Evolutionary conservation across 2,113 vertebrate species (phyloP).

Genomic region (Tenrec ecaudatus): DNA sequence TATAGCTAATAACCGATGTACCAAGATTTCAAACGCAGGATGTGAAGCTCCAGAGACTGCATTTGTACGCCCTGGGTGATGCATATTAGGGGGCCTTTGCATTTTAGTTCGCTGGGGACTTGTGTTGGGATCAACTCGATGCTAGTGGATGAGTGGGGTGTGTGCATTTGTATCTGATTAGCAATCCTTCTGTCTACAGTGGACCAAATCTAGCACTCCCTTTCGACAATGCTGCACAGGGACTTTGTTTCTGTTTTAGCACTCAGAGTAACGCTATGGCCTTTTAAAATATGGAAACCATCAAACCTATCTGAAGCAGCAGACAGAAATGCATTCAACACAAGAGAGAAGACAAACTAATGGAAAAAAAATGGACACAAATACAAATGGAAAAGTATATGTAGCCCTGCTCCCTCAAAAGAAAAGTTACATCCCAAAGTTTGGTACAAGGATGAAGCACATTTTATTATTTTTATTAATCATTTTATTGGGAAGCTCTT

Average conservation of each 20-base stretch:
- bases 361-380: constrained; percentile 9
- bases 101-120: background rate
- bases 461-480: background rate
- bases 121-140: no score
- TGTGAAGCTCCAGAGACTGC: background rate
- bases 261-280: constrained; percentile 2
- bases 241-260: background rate
- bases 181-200: background rate
- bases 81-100: background rate
- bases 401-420: background rate
- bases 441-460: background rate
- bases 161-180: background rate
- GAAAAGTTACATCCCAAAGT: background rate
- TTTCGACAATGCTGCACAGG: background rate
- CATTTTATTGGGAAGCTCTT: no score
- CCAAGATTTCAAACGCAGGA: background rate
- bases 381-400: background rate
- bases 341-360: constrained; percentile 3
- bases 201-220: background rate
- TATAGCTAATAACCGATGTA: constrained; percentile 26
- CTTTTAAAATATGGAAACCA: constrained; percentile 13
- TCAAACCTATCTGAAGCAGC: constrained; percentile 5
- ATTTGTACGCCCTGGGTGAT: background rate
- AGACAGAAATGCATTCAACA: background rate
- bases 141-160: no score